Evolutionary conservation across 1,140 invertebrate genomes (phyloP).

Genomic region (Anthonomus grandis): DNA sequence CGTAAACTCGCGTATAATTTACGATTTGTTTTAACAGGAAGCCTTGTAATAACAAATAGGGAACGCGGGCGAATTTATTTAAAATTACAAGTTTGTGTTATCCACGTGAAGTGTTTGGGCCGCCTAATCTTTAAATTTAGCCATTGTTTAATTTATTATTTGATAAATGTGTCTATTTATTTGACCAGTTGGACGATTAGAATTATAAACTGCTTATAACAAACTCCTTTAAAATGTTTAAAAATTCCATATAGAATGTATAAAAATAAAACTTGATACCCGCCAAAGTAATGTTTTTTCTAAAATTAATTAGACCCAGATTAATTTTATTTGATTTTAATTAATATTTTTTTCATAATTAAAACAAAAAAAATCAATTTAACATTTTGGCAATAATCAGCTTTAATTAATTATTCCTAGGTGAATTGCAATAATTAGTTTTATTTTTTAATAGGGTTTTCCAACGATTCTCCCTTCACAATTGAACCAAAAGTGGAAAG

Average conservation of each 20-base stretch:
- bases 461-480: conserved; percentile 29
- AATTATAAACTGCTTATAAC: neutral
- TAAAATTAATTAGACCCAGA: neutral
- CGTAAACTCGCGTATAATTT: conserved; percentile 18
- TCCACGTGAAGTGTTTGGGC: neutral
- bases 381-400: neutral
- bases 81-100: conserved; percentile 3
- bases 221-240: neutral
- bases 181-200: neutral
- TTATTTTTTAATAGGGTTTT: conserved; percentile 9
- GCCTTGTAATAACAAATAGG: conserved; percentile 9
- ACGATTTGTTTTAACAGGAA: conserved; percentile 19
- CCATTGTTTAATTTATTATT: neutral
- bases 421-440: neutral
- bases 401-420: neutral
- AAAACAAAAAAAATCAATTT: neutral
- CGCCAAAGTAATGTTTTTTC: neutral
- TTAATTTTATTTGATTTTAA: neutral
- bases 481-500: conserved; percentile 23
- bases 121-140: neutral
- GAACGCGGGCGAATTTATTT: conserved; percentile 7
- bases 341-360: neutral
- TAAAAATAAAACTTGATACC: neutral
- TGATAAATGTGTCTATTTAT: neutral
- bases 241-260: neutral